phyloP scores from a whole-genome alignment of 2,888 invertebrate genomes.

The Amphipoea oculea region DNA sequence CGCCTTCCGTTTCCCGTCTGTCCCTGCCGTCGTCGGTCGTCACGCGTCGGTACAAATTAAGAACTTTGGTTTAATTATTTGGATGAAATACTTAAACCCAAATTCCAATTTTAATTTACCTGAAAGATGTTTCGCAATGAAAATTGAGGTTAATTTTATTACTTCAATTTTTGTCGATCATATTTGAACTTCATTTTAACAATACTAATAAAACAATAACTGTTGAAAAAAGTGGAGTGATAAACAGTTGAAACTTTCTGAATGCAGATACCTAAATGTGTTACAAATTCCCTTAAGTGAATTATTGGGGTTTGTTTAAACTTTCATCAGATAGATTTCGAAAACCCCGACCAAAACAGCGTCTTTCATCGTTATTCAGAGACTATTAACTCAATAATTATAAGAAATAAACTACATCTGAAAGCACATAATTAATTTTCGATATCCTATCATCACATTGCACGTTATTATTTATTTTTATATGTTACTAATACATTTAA shows the following conservation, averaged over 20 bases:
- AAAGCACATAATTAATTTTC: too few relatives aligned
- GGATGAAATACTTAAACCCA: neutral
- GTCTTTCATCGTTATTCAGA: too few relatives aligned
- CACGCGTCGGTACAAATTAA: neutral
- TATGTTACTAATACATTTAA: too few relatives aligned
- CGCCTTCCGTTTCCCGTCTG: too few relatives aligned
- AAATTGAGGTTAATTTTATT: neutral
- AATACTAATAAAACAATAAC: neutral
- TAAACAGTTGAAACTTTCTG: neutral
- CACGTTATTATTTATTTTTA: too few relatives aligned
- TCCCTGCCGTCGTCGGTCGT: too few relatives aligned
- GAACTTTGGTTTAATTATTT: neutral
- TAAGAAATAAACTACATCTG: too few relatives aligned
- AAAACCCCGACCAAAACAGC: too few relatives aligned
- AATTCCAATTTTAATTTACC: too few relatives aligned
- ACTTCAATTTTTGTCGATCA: neutral
- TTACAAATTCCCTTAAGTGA: neutral
- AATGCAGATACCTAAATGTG: neutral
- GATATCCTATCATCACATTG: too few relatives aligned
- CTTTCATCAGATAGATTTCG: neutral
- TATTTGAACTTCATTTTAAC: neutral
- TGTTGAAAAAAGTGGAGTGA: neutral
- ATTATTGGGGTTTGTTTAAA: neutral
- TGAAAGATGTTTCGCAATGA: neutral
- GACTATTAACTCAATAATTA: too few relatives aligned